A percentile compares a stretch with the other conserved stretches of the same genome.
Conservation (phyloP, 2,797 vertebrate species). For the Notamacropus eugenii region DNA sequence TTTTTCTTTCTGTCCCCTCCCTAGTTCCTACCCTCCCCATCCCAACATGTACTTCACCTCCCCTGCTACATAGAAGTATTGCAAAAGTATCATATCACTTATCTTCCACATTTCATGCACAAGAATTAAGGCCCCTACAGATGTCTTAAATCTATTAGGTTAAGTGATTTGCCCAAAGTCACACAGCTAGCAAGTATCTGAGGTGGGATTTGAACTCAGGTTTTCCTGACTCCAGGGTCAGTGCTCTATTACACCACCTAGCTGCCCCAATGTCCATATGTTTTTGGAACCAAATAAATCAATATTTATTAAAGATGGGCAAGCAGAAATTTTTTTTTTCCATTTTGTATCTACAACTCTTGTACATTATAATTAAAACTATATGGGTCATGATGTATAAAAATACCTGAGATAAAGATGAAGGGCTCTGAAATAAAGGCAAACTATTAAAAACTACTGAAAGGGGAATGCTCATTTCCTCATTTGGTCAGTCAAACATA, state of each 20-base stretch:
- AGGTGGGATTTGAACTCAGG: neutral
- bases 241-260: neutral
- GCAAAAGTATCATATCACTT: constrained; percentile 43
- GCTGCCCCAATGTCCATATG: neutral
- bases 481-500: neutral
- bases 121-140: constrained; percentile 1
- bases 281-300: constrained; percentile 54
- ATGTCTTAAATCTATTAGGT: too few species aligned
- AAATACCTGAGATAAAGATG: neutral
- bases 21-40: neutral
- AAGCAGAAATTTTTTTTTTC: neutral
- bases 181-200: neutral
- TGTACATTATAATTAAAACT: constrained; percentile 2
- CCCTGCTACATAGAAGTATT: neutral
- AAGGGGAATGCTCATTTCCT: neutral
- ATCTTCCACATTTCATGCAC: constrained; percentile 45
- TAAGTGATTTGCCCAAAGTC: neutral
- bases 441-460: neutral
- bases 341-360: constrained; percentile 1
- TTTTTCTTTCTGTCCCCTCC: neutral
- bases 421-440: constrained; percentile 13
- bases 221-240: neutral
- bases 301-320: constrained; percentile 31
- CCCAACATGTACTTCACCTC: too few species aligned
- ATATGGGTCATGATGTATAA: neutral